Percentiles rank a stretch among this genome's conserved stretches.
phyloP scores from a whole-genome alignment of 2,113 vertebrate genomes.

The Zapus hudsonius region DNA sequence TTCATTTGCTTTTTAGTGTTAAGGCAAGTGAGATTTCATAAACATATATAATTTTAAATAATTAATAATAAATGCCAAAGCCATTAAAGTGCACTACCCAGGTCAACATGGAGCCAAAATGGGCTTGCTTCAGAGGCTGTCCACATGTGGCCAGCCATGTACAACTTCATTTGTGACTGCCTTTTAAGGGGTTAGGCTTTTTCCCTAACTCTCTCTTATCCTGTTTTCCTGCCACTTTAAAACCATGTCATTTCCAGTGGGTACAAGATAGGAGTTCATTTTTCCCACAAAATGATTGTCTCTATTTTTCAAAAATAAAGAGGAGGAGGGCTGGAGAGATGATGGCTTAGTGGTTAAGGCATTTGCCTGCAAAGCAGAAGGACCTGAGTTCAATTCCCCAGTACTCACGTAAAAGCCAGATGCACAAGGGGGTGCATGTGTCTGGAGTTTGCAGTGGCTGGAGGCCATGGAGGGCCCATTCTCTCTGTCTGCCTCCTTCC shows the following conservation, averaged over 20 bases:
- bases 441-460: too few relatives aligned
- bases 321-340: neutral
- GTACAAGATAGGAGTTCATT: neutral
- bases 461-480: too few relatives aligned
- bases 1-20: slow-evolving; percentile 59
- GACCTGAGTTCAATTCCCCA: too few relatives aligned
- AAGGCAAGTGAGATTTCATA: slow-evolving; percentile 63
- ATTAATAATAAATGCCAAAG: slow-evolving; percentile 72
- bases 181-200: neutral
- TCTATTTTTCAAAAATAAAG: slow-evolving; percentile 64
- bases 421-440: too few relatives aligned
- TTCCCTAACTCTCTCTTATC: neutral
- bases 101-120: neutral
- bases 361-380: too few relatives aligned
- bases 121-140: neutral
- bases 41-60: slow-evolving; percentile 73
- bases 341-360: too few relatives aligned
- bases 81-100: slow-evolving; percentile 74
- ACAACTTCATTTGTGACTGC: neutral
- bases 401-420: too few relatives aligned
- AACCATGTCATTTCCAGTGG: neutral
- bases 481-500: too few relatives aligned
- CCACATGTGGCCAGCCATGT: neutral
- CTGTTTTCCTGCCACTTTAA: neutral
- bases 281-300: slow-evolving; percentile 46